Base-by-base conservation (phyloP, 1,140 invertebrate genomes). In the Eupeodes corollae region DNA sequence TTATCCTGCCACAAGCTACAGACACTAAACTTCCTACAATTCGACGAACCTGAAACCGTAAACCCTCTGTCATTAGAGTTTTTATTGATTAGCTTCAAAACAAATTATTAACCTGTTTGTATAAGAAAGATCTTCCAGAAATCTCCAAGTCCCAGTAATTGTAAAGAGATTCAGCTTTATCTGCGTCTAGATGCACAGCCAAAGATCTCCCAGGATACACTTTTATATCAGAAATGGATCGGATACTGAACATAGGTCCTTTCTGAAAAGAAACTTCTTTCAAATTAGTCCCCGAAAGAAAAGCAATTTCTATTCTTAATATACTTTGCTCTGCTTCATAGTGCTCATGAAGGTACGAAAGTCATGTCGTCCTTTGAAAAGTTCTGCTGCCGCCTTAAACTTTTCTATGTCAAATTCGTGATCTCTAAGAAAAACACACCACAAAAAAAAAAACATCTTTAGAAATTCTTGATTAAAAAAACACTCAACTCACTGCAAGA, bases 91-190 rank as follows among this genome's bases (percentile, higher is more conserved):
- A 5, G 3, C 42, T n/a, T 30, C 37, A 10, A 14, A 30, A 5
- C 21, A 18, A 44, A 31, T 11, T 14, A 44, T 16, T 56, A 67
- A 82, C 82, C 72, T 86, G 83, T 56, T 81, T 84, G 58, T 86
- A 82, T 14, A 86, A 68, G 72, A 86, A 88, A n/a, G 76, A 73
- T 58, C 57, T 72, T 19, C 75, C 73, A 49, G 71, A 74, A 12
- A 80, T 72, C 47, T 71, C 70, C 34, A 88, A 68, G 56, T 84
- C 73, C 72, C 76, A 84, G 57, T 78, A 84, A 53, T 79, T 64
- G 53, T 78, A 79, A 30, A 71, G 54, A 10, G 65, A 49, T 0
- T 71, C 53, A 9, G 70, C 51, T 16, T 57, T 51, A 52, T 59
- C 32, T 56, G 60, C 48, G 47, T 60, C 61, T 11, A 59, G 56